Evolutionary conservation across 2,113 vertebrate species (phyloP), one percentile per base, ranked within the genome.

Genomic region (Trematocara unimaculatum): DNA sequence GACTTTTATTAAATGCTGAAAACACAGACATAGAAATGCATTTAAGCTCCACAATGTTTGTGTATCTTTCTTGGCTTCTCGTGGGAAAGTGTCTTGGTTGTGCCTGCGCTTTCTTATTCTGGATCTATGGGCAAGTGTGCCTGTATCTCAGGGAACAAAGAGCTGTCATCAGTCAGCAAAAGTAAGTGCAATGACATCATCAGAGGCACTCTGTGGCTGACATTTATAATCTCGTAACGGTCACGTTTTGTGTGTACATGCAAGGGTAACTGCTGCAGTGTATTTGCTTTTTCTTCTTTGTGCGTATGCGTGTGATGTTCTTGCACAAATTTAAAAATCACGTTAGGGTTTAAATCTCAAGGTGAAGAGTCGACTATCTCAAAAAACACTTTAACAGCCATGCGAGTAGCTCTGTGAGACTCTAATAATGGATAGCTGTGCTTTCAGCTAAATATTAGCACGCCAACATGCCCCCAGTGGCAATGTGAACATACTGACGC

Each of bases 151-250:
- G 10, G 35, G 45, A 87, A 87, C 29, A 87, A 87, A 89, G 8
- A 26, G 62, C 56, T 56, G 81, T 84, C 79, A 64, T 88, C 6
- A 8, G 15, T 54, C 45, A 49, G 67, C 17, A 83, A 55, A 64
- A 55, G 40, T 85, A 84, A 90, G 67, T 85, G 86, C 74, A 42
- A 45, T 92, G 49, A 93, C 83, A 80, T 92, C 90, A 93, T 87
- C 53, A 40, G 33, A 87, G 47, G 77, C 78, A n/a, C 55, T 40
- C 31, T 26, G 15, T 20, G 70, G 18, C n/a, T 87, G 87, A 31
- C 86, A 74, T 94, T 93, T 89, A 87, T 55, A 77, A 49, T 33
- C 3, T 78, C 20, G 47, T 89, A 83, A 85, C 33, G 31, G n/a
- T 87, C 51, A 13, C 2, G 20, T 35, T 62, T 31, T 82, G 38